Percentiles rank a stretch among this genome's conserved stretches.
Conservation (phyloP, 2,113 vertebrate genomes). For the Miniopterus natalensis region DNA sequence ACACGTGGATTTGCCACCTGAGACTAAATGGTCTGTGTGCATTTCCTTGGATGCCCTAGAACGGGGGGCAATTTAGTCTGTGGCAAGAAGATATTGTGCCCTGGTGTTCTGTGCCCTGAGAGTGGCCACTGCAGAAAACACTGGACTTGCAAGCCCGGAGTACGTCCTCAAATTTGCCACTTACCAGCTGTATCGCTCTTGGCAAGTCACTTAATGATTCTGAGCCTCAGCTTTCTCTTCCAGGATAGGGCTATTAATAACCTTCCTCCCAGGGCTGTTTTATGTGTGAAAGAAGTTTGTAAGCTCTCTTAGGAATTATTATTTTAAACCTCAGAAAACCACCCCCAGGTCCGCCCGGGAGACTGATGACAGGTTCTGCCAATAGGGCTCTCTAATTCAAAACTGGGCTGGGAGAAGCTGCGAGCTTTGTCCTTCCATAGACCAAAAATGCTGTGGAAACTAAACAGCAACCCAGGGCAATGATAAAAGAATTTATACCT, state of each 20-base stretch:
- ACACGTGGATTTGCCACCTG: not conserved
- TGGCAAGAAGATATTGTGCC: not conserved
- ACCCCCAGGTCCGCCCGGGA: conserved; percentile 40
- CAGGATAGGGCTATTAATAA: conserved; percentile 78
- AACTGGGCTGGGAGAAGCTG: not conserved
- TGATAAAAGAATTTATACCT: not conserved
- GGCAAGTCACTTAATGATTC: conserved; percentile 66
- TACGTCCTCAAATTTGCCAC: not conserved
- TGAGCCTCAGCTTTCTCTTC: conserved; percentile 66
- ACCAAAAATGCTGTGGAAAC: not conserved
- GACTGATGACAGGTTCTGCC: conserved; percentile 23
- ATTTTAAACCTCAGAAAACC: conserved; percentile 72
- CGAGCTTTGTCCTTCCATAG: not conserved
- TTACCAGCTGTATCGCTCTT: conserved; percentile 55
- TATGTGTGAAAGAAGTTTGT: conserved; percentile 64
- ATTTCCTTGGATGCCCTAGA: not conserved
- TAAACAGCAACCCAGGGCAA: not conserved
- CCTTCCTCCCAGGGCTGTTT: conserved; percentile 64
- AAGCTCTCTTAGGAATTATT: conserved; percentile 75
- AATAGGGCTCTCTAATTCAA: not conserved
- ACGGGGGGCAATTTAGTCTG: not conserved
- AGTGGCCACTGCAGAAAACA: not conserved
- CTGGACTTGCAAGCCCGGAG: not conserved
- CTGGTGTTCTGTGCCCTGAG: not conserved
- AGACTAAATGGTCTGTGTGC: not conserved